phyloP scores from a whole-genome alignment of 2,113 vertebrate species.

The Pogonocichla stellata region DNA sequence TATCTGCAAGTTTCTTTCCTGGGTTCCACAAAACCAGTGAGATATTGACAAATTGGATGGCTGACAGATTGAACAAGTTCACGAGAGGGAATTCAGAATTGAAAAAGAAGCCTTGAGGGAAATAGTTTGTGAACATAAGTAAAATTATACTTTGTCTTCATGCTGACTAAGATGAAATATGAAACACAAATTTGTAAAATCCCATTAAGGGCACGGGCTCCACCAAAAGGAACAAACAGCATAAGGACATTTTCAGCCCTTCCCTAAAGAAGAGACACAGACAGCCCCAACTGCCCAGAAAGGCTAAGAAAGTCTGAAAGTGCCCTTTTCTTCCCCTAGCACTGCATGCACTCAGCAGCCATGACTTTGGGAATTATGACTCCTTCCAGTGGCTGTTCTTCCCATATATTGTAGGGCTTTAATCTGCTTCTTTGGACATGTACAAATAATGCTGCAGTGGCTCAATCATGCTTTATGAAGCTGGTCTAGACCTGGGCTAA shows the following conservation, averaged over 20 bases:
- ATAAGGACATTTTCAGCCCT: background rate
- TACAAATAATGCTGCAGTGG: background rate
- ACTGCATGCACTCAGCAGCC: background rate
- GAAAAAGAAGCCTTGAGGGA: background rate
- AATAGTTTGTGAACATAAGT: background rate
- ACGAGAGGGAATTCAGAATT: background rate
- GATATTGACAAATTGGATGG: background rate
- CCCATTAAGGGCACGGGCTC: background rate
- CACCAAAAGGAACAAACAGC: background rate
- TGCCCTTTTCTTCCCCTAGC: background rate
- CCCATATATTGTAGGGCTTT: background rate
- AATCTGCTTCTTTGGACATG: background rate
- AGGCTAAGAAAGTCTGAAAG: background rate
- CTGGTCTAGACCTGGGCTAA: background rate
- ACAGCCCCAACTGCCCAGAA: background rate
- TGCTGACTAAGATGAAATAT: conserved; percentile 18
- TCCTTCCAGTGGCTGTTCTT: background rate
- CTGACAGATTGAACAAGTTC: background rate
- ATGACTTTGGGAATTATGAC: background rate
- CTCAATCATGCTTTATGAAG: background rate
- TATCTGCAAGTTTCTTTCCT: background rate
- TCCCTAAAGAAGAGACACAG: background rate
- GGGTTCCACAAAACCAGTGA: background rate
- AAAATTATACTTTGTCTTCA: background rate
- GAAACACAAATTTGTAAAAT: background rate